Conservation (phyloP, 2,113 vertebrate species). For the Guaruba guarouba region DNA sequence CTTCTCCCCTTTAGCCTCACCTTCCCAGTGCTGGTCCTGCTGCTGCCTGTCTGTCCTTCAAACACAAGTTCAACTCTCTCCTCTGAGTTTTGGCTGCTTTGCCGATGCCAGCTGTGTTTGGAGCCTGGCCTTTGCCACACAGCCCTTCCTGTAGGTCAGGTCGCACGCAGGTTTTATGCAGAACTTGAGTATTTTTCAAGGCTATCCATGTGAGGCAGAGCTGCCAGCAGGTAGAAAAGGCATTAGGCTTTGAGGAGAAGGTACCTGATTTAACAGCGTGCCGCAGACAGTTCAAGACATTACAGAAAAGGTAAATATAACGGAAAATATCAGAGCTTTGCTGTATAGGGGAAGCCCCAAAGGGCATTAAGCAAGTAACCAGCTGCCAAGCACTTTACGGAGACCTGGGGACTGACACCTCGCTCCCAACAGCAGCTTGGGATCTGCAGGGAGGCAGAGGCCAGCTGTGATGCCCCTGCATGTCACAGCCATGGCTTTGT, state of each 20-base stretch:
- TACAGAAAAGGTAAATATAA: background rate
- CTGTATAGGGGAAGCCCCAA: fast-evolving
- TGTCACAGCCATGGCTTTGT: background rate
- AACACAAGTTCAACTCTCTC: no score
- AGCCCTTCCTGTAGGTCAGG: background rate
- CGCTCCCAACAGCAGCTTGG: background rate
- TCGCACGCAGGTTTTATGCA: fast-evolving
- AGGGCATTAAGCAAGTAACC: background rate
- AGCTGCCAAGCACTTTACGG: fast-evolving
- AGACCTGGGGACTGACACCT: background rate
- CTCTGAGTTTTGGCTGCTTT: background rate
- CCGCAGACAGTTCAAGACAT: fast-evolving
- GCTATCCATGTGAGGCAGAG: background rate
- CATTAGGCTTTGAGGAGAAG: background rate
- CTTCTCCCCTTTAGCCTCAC: background rate
- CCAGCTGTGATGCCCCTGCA: background rate
- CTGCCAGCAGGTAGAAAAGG: background rate
- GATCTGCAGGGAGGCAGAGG: background rate
- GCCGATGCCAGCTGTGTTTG: background rate
- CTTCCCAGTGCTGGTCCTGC: background rate
- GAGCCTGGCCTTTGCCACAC: background rate
- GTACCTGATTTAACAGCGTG: fast-evolving
- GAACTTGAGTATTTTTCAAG: fast-evolving
- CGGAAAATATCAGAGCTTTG: background rate
- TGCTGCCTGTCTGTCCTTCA: background rate